phyloP scores from a whole-genome alignment of 2,888 invertebrate genomes.

The Scaptomyza cyrtandrae region DNA sequence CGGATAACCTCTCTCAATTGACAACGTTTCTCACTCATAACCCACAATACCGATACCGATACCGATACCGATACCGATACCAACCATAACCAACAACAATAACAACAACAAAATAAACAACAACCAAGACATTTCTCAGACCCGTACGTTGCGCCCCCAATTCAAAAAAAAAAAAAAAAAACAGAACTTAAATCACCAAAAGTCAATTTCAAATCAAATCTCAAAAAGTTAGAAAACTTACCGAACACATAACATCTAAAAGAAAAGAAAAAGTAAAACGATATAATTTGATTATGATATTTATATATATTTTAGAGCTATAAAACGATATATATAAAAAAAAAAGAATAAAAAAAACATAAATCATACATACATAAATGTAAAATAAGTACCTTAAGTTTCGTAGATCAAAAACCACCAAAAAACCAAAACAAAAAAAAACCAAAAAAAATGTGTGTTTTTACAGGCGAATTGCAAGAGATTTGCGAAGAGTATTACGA shows the following conservation, averaged over 20 bases:
- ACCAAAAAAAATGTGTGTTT: slow-evolving; percentile 57
- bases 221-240: slow-evolving; percentile 49
- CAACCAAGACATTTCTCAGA: slow-evolving; percentile 54
- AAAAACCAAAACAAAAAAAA: slow-evolving; percentile 28
- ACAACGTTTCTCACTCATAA: slow-evolving; percentile 39
- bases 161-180: slow-evolving; percentile 33
- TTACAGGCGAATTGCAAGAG: slow-evolving; percentile 90
- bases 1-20: slow-evolving; percentile 15
- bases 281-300: slow-evolving; percentile 25
- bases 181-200: slow-evolving; percentile 32
- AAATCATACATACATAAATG: slow-evolving; percentile 38
- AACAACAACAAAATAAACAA: slow-evolving; percentile 39
- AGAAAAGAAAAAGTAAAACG: slow-evolving; percentile 23
- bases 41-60: slow-evolving; percentile 37
- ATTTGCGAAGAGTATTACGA: slow-evolving; percentile 98
- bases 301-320: slow-evolving; percentile 16
- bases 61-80: slow-evolving; percentile 28
- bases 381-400: slow-evolving; percentile 45
- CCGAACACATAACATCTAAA: slow-evolving; percentile 80
- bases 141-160: slow-evolving; percentile 48
- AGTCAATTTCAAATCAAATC: slow-evolving; percentile 51
- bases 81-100: slow-evolving; percentile 50
- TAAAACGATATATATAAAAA: slow-evolving; percentile 30
- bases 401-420: slow-evolving; percentile 26
- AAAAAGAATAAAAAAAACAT: slow-evolving; percentile 20